phyloP scores from a whole-genome alignment of 2,888 invertebrate genomes.

The Gandaritis pyraliata region DNA sequence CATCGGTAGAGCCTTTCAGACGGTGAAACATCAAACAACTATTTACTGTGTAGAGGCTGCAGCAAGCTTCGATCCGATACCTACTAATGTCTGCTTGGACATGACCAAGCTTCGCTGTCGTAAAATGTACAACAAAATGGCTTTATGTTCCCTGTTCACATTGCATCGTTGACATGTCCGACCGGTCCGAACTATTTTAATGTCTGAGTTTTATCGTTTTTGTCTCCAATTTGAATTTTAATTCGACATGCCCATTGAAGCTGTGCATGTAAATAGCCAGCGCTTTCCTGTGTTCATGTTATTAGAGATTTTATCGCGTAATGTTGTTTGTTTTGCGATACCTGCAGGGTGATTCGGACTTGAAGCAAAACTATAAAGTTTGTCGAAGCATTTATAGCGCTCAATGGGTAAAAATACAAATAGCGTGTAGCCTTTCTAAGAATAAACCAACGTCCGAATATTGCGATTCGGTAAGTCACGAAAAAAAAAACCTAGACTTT shows the following conservation, averaged over 20 bases:
- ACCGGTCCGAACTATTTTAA: conserved; percentile 62
- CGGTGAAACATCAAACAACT: conserved; percentile 63
- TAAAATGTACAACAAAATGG: conserved; percentile 69
- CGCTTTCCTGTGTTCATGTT: conserved; percentile 42
- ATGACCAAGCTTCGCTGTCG: conserved; percentile 56
- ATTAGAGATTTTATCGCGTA: conserved; percentile 46
- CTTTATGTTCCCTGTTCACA: conserved; percentile 55
- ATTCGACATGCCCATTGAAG: conserved; percentile 62
- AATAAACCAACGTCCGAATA: no score
- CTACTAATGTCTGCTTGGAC: conserved; percentile 33
- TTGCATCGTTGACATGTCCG: conserved; percentile 56
- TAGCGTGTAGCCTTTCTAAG: no score
- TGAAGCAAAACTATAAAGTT: conserved; percentile 1
- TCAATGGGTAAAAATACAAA: neutral
- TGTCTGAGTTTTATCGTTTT: conserved; percentile 64
- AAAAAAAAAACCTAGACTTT: no score
- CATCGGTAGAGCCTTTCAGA: conserved; percentile 62
- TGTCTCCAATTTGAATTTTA: conserved; percentile 68
- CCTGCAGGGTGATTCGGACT: conserved; percentile 16
- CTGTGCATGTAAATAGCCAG: conserved; percentile 47
- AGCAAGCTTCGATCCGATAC: conserved; percentile 39
- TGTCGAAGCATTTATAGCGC: neutral
- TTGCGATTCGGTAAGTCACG: no score
- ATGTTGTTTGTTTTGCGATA: conserved; percentile 47
- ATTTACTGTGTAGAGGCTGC: conserved; percentile 58